Evolutionary conservation across 1,140 invertebrate genomes (phyloP).

Genomic region (Sitophilus oryzae): DNA sequence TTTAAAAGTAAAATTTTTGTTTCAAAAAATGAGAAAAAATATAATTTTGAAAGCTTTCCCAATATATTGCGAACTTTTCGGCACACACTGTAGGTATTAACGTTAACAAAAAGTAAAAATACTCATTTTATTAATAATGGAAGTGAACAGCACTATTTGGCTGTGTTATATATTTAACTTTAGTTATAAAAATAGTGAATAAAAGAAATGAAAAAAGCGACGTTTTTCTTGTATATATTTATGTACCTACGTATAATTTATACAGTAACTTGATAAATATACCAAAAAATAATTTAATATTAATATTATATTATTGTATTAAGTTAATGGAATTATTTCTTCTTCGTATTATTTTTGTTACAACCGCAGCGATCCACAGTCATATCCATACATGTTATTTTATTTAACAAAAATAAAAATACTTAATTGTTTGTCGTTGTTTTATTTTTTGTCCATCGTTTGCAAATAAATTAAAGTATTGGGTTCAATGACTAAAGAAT

Average conservation of each 20-base stretch:
- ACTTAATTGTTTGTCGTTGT: neutral
- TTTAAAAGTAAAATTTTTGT: too few species aligned
- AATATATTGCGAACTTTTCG: too few species aligned
- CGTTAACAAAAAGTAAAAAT: neutral
- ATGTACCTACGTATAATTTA: slow-evolving; percentile 29
- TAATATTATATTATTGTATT: slow-evolving; percentile 4
- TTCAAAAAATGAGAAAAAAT: too few species aligned
- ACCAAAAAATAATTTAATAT: slow-evolving; percentile 32
- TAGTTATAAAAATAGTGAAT: neutral
- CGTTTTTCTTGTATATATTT: too few species aligned
- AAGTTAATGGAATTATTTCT: slow-evolving; percentile 1
- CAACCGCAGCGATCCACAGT: neutral
- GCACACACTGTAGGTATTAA: neutral
- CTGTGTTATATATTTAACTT: slow-evolving; percentile 4
- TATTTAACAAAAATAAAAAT: neutral
- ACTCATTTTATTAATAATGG: slow-evolving; percentile 4
- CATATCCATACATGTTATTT: neutral
- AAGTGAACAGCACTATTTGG: neutral
- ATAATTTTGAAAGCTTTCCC: too few species aligned
- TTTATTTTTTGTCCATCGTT: neutral
- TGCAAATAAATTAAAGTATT: too few species aligned
- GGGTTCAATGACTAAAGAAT: too few species aligned
- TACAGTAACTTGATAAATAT: slow-evolving; percentile 31
- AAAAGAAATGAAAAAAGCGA: slow-evolving; percentile 5
- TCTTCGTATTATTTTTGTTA: neutral